phyloP scores from a whole-genome alignment of 2,888 invertebrate genomes.

The Zaprionus lineosus region DNA sequence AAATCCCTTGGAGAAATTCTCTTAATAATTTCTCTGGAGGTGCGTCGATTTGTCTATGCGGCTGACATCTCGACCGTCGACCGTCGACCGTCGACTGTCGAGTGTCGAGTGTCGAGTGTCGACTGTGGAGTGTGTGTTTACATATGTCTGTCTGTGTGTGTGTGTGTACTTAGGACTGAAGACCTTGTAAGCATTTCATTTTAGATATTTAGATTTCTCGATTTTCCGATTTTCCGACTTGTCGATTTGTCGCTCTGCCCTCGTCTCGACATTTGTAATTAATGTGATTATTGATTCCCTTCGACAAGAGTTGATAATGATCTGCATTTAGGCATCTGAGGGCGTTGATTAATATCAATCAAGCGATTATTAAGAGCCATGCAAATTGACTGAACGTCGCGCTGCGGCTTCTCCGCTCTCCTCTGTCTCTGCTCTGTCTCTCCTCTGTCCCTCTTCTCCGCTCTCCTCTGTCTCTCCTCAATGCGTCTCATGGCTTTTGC shows the following conservation, averaged over 20 bases:
- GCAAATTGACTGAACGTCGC: constrained; percentile 1
- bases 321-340: constrained; percentile 28
- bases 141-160: not conserved
- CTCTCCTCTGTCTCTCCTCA: too few species aligned
- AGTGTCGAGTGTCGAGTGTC: too few species aligned
- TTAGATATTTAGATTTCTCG: too few species aligned
- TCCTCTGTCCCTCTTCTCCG: too few species aligned
- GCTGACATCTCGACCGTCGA: too few species aligned
- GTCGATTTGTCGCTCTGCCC: too few species aligned
- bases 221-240: too few species aligned
- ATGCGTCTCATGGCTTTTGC: too few species aligned
- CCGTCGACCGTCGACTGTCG: too few species aligned
- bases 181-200: constrained; percentile 18
- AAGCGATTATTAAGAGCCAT: constrained; percentile 53
- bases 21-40: not conserved
- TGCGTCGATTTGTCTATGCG: not conserved
- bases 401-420: not conserved
- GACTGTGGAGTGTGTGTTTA: not conserved
- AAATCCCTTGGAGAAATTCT: constrained; percentile 23
- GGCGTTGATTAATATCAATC: constrained; percentile 63
- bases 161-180: constrained; percentile 49
- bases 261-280: too few species aligned
- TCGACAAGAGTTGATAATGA: constrained; percentile 26
- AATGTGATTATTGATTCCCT: constrained; percentile 62
- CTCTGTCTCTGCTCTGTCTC: too few species aligned